These are phyloP conservation scores for Chorisops tibialis DNA, from an alignment of 2,888 invertebrate species.

Conservation along the genomic window DNA sequence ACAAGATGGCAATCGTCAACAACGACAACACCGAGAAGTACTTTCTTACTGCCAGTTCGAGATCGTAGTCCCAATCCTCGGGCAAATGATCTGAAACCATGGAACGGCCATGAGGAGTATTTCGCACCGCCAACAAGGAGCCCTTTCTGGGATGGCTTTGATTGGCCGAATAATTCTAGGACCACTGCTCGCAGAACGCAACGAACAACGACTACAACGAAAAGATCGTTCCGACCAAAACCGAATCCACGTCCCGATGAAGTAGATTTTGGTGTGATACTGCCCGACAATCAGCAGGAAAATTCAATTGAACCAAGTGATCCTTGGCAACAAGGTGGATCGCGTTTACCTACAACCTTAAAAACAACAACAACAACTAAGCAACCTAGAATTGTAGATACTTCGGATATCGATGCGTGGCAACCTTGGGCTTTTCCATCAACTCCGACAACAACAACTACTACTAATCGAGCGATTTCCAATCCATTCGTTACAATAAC, in stretches of 20 bases:
- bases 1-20: neutral
- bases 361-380: neutral
- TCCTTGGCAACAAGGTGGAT: no score
- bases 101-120: neutral
- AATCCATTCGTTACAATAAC: neutral
- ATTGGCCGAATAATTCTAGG: neutral
- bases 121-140: neutral
- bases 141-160: constrained; percentile 1
- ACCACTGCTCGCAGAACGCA: neutral
- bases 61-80: neutral
- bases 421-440: neutral
- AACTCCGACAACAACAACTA: neutral
- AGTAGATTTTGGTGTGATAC: neutral
- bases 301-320: no score
- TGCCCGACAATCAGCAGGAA: neutral
- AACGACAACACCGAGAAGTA: neutral
- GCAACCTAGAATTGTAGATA: neutral
- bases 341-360: neutral
- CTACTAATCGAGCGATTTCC: neutral
- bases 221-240: neutral
- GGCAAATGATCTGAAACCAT: neutral
- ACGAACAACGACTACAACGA: neutral
- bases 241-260: neutral
- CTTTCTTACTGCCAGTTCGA: neutral
- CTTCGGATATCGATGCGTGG: neutral